A percentile compares a stretch with the other conserved stretches of the same genome.
These are phyloP conservation scores for Procapra przewalskii DNA, from an alignment of 2,113 vertebrate species.

Conservation along the genomic window DNA sequence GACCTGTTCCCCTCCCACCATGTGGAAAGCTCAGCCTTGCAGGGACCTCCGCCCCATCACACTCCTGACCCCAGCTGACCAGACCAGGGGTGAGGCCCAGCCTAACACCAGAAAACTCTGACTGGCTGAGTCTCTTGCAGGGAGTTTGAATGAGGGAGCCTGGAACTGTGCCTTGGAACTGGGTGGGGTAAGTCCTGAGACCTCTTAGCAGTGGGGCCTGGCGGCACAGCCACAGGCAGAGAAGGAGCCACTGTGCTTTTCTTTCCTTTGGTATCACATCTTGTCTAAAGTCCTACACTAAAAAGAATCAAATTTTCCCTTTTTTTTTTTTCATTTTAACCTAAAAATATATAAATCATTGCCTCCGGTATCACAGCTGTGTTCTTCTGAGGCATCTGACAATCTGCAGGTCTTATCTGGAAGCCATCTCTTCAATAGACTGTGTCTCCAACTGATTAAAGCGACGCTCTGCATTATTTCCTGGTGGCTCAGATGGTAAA, in stretches of 20 bases:
- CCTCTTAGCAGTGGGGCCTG: accelerated
- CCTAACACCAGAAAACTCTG: neutral
- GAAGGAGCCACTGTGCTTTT: neutral
- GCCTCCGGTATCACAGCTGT: neutral
- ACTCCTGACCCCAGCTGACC: neutral
- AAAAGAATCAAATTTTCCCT: neutral
- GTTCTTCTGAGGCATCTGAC: neutral
- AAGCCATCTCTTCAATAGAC: neutral
- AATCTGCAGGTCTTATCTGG: neutral
- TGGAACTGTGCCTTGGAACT: neutral
- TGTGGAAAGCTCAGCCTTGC: neutral
- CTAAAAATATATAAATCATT: neutral
- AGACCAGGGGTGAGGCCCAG: neutral
- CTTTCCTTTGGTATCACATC: neutral
- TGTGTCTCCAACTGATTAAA: neutral
- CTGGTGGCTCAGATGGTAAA: too few relatives aligned
- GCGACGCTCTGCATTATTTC: neutral
- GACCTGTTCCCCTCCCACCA: accelerated
- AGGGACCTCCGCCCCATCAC: neutral
- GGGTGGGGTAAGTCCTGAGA: accelerated
- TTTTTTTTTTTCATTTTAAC: neutral
- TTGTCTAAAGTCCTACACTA: neutral
- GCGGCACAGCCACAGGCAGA: accelerated
- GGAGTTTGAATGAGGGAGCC: neutral
- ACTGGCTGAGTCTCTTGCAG: neutral